Percentiles rank a stretch among this genome's conserved stretches.
These are phyloP conservation scores for Vollenhovia emeryi DNA, from an alignment of 1,140 invertebrate species.

Conservation along the genomic window DNA sequence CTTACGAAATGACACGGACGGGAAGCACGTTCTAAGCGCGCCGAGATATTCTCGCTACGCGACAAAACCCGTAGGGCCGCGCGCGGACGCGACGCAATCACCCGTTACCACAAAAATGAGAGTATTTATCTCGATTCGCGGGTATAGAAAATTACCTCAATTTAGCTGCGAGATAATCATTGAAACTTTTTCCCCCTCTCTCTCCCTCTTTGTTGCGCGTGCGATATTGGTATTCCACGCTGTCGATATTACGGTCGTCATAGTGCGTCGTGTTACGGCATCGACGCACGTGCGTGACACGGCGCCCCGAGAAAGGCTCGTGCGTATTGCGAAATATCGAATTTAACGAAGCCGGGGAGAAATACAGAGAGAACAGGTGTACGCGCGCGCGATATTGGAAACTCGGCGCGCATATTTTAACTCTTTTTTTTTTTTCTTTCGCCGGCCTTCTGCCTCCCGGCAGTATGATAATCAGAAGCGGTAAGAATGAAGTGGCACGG, in stretches of 20 bases:
- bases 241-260: constrained; percentile 63
- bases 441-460: constrained; percentile 32
- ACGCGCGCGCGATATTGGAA: constrained; percentile 64
- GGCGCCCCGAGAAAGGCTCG: constrained; percentile 71
- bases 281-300: constrained; percentile 71
- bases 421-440: constrained; percentile 37
- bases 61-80: background rate
- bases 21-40: constrained; percentile 3
- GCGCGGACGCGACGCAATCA: background rate
- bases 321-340: constrained; percentile 72
- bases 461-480: constrained; percentile 54
- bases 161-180: constrained; percentile 58
- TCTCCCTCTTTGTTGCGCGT: background rate
- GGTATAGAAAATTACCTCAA: constrained; percentile 60
- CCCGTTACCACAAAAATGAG: constrained; percentile 3
- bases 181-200: constrained; percentile 12
- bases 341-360: constrained; percentile 71
- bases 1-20: constrained; percentile 17
- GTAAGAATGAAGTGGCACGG: constrained; percentile 26
- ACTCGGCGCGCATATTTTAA: constrained; percentile 56
- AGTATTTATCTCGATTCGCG: constrained; percentile 26
- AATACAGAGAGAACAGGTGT: constrained; percentile 67
- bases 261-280: constrained; percentile 61
- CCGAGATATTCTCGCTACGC: background rate
- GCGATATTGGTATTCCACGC: constrained; percentile 57